Percentiles rank a stretch among this genome's conserved stretches.
These are phyloP conservation scores for Spatulosminthurus flaviceps DNA, from an alignment of 2,888 invertebrate species.

Conservation along the genomic window DNA sequence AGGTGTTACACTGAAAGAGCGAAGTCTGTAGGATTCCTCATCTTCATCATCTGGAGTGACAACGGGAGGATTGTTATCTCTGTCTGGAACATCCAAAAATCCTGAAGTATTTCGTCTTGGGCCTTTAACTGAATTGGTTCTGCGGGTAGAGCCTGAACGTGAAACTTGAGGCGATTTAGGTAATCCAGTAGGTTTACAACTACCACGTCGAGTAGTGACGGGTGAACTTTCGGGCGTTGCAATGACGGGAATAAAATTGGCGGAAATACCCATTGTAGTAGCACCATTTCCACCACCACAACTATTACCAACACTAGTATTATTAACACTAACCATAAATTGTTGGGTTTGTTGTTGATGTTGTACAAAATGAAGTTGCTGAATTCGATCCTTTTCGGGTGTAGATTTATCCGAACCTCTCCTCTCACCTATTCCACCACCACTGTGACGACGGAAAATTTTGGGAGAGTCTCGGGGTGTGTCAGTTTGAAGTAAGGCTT, in stretches of 20 bases:
- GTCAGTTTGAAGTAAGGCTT: conserved; percentile 35
- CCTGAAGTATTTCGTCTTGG: conserved; percentile 66
- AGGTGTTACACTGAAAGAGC: conserved; percentile 90
- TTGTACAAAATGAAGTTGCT: not conserved
- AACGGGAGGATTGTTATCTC: conserved; percentile 52
- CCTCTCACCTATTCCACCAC: conserved; percentile 54
- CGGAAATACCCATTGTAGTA: conserved; percentile 53
- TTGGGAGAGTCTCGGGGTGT: conserved; percentile 59
- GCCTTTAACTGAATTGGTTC: conserved; percentile 62
- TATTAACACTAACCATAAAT: conserved; percentile 6
- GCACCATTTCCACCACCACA: not conserved
- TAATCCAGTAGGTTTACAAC: conserved; percentile 62
- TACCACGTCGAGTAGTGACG: conserved; percentile 46
- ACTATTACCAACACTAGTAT: not conserved
- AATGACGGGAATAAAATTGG: conserved; percentile 69
- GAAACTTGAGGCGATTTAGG: conserved; percentile 63
- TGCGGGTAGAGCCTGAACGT: conserved; percentile 61
- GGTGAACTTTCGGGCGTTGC: conserved; percentile 71
- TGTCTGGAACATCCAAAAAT: conserved; percentile 76
- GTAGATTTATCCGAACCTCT: conserved; percentile 60
- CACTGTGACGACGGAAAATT: conserved; percentile 61
- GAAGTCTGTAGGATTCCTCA: conserved; percentile 87
- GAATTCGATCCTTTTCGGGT: conserved; percentile 56
- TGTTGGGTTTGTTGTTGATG: not conserved
- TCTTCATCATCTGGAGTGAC: conserved; percentile 73